Percentiles rank a stretch among this genome's conserved stretches.
These are phyloP conservation scores for Nomada ruficornis DNA, from an alignment of 2,888 invertebrate species.

Conservation along the genomic window DNA sequence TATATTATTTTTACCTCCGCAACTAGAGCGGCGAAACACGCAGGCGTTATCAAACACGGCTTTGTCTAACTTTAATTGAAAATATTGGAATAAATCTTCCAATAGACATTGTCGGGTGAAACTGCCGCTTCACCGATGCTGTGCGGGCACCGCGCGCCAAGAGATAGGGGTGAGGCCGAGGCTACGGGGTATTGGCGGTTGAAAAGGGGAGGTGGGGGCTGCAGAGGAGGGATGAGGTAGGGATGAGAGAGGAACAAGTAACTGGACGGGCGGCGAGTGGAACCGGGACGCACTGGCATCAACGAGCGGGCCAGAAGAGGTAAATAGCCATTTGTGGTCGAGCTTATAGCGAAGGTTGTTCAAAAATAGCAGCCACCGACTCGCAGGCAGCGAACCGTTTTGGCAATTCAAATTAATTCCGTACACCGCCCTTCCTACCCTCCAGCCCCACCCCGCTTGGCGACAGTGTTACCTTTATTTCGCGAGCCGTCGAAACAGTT, in stretches of 20 bases:
- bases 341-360: constrained; percentile 62
- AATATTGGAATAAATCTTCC: constrained; percentile 84
- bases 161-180: constrained; percentile 56
- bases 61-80: constrained; percentile 84
- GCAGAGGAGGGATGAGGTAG: background rate
- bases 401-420: constrained; percentile 67
- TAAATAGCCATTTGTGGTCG: constrained; percentile 70
- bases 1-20: constrained; percentile 79
- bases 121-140: constrained; percentile 45
- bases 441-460: background rate
- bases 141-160: constrained; percentile 48
- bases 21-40: constrained; percentile 79
- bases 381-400: constrained; percentile 68
- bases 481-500: constrained; percentile 44
- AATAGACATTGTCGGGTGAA: constrained; percentile 73
- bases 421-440: constrained; percentile 23
- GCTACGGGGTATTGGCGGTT: constrained; percentile 32
- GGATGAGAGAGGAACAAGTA: constrained; percentile 9
- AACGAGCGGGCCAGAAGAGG: constrained; percentile 55
- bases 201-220: background rate
- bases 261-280: constrained; percentile 48
- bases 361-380: constrained; percentile 61
- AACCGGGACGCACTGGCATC: constrained; percentile 38
- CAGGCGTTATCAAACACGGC: constrained; percentile 78
- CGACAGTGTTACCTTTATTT: constrained; percentile 42